Evolutionary conservation across 2,888 invertebrate species (phyloP), one percentile per base, ranked within the genome.

Genomic region (Horisme vitalbata): DNA sequence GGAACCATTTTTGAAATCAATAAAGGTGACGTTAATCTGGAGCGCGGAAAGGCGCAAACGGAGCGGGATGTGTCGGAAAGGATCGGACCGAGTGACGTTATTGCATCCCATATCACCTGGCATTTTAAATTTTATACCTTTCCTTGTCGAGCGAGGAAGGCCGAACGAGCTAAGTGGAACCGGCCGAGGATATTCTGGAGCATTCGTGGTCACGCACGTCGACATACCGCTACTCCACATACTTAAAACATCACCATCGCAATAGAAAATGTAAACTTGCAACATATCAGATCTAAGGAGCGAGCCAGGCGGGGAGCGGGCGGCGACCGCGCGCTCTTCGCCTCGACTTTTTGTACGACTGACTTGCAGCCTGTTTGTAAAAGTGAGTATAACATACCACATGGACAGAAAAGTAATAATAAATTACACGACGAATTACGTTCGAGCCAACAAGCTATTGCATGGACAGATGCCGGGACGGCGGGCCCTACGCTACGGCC

Each of bases 401-500:
- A 88, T 84, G 82, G 85, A 88, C 88, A 88, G 82, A 86, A 83
- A 85, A 84, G 82, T 83, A 87, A 84, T 83, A 81, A 76, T 81
- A 84, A 59, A 82, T 82, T 85, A 87, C 83, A 87, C 87, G 87
- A 88, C 87, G 88, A 88, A 79, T 80, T 87, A 88, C 86, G 83
- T 86, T 88, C 88, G 88, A 89, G 89, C 86, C 86, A 87, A 88
- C 84, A 88, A 89, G 88, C 89, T 88, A 88, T 86, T 88, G 88
- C 88, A 87, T 83, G 86, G 88, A 87, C 88, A 88, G 79, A 80
- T 77, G 83, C 80, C 84, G 76, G 79, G 79, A 83, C 84, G 83
- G 86, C 83, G 83, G 87, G 86, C 87, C 85, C 90, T 88, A 86
- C 77, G 80, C 87, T 87, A 86, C 80, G 79, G 79, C 88, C 88